Evolutionary conservation across 2,888 invertebrate species (phyloP).

Genomic region (Steinernema scapterisci): DNA sequence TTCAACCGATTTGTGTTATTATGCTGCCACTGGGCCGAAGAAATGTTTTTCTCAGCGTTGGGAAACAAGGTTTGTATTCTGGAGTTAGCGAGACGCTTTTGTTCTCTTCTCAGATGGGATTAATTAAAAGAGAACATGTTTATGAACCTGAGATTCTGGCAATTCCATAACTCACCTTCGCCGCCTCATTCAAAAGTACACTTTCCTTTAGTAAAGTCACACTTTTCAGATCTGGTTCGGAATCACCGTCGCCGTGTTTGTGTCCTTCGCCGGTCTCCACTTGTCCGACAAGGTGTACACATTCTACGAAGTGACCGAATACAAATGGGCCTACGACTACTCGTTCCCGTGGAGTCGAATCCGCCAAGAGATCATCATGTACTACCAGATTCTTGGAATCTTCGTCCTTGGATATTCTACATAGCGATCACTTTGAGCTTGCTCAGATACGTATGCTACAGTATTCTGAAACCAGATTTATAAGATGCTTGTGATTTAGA

Average conservation of each 20-base stretch:
- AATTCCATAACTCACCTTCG: too few relatives aligned
- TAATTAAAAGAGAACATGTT: too few relatives aligned
- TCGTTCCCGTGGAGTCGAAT: not conserved
- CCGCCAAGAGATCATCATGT: not conserved
- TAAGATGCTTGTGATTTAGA: not conserved
- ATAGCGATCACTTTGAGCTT: not conserved
- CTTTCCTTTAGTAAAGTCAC: too few relatives aligned
- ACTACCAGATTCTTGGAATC: not conserved
- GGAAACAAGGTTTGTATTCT: not conserved
- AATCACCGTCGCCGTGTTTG: not conserved
- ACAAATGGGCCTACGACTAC: constrained; percentile 11
- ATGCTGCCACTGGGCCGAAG: not conserved
- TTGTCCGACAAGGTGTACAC: not conserved
- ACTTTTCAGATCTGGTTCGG: not conserved
- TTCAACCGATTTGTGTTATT: constrained; percentile 9
- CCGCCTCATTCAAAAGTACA: too few relatives aligned
- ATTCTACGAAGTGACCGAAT: not conserved
- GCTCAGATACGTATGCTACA: not conserved
- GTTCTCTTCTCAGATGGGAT: too few relatives aligned
- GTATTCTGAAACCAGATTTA: too few relatives aligned
- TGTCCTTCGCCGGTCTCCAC: not conserved
- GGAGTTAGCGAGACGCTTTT: too few relatives aligned
- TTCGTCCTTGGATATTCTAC: constrained; percentile 11
- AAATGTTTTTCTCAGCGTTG: not conserved
- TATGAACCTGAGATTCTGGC: too few relatives aligned